A percentile compares a stretch with the other conserved stretches of the same genome.
Conservation (phyloP, 1,140 invertebrate species). For the Drosophila murphyi region DNA sequence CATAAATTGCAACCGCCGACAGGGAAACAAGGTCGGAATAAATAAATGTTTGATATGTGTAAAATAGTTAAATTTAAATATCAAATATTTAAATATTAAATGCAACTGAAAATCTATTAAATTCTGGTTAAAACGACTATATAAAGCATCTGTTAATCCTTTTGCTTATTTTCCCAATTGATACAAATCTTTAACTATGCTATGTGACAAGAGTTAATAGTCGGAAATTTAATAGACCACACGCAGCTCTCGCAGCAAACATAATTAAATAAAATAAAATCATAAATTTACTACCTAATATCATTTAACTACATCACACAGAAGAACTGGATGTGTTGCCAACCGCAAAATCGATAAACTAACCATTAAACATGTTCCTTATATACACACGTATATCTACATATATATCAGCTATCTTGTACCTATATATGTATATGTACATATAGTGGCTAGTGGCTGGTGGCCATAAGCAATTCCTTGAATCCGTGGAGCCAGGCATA, state of each 20-base stretch:
- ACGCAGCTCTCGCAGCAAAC: slow-evolving; percentile 23
- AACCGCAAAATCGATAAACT: slow-evolving; percentile 46
- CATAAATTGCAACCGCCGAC: slow-evolving; percentile 1
- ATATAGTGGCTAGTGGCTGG: neutral
- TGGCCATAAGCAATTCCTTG: slow-evolving; percentile 62
- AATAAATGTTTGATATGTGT: too few relatives aligned
- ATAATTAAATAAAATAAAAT: slow-evolving; percentile 48
- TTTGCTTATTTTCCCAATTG: neutral
- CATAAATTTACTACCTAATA: slow-evolving; percentile 45
- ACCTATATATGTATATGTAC: neutral
- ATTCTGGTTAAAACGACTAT: too few relatives aligned
- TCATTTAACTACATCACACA: slow-evolving; percentile 2
- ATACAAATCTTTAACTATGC: neutral
- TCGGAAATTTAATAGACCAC: slow-evolving; percentile 17
- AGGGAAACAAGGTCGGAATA: too few relatives aligned
- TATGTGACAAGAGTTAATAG: neutral
- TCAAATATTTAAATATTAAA: too few relatives aligned
- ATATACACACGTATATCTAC: slow-evolving; percentile 2
- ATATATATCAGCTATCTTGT: neutral
- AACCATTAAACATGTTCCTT: slow-evolving; percentile 34
- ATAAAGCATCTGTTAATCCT: slow-evolving; percentile 17
- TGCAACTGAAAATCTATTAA: too few relatives aligned
- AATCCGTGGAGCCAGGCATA: slow-evolving; percentile 50
- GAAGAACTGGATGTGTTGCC: slow-evolving; percentile 1
- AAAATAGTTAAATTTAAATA: too few relatives aligned